A percentile compares a stretch with the other conserved stretches of the same genome.
Evolutionary conservation across 2,113 vertebrate species (phyloP).

Genomic region (Gasterosteus nipponicus): DNA sequence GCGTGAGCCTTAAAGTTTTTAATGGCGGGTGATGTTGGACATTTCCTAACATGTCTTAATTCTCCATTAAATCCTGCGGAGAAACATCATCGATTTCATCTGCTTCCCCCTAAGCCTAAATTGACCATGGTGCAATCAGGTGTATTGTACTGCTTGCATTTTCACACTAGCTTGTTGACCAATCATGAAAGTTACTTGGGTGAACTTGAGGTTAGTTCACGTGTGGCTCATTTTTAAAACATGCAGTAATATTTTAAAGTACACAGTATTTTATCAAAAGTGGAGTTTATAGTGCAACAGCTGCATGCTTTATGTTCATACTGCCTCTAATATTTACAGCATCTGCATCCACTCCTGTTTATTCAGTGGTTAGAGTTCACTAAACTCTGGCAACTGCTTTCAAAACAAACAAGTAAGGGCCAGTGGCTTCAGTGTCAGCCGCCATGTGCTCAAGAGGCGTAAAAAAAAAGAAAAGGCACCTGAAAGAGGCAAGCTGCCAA

Average conservation of each 20-base stretch:
- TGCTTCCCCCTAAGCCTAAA: constrained; percentile 62
- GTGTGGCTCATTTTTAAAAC: constrained; percentile 1
- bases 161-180: constrained; percentile 49
- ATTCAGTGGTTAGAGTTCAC: constrained; percentile 20
- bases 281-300: not conserved
- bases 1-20: constrained; percentile 59
- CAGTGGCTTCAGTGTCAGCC: constrained; percentile 49
- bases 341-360: not conserved
- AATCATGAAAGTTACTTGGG: constrained; percentile 48
- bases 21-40: constrained; percentile 59
- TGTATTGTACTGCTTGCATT: constrained; percentile 67
- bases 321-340: not conserved
- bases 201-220: constrained; percentile 28
- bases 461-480: not conserved
- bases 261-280: not conserved
- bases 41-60: constrained; percentile 62
- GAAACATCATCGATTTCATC: constrained; percentile 62
- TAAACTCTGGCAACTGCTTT: constrained; percentile 40
- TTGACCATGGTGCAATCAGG: constrained; percentile 64
- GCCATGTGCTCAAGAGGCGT: constrained; percentile 15
- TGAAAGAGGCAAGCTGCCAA: constrained; percentile 45
- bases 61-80: constrained; percentile 58
- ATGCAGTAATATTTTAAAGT: not conserved
- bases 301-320: not conserved
- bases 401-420: constrained; percentile 59